phyloP scores from a whole-genome alignment of 2,888 invertebrate species.

The Penaeus monodon region DNA sequence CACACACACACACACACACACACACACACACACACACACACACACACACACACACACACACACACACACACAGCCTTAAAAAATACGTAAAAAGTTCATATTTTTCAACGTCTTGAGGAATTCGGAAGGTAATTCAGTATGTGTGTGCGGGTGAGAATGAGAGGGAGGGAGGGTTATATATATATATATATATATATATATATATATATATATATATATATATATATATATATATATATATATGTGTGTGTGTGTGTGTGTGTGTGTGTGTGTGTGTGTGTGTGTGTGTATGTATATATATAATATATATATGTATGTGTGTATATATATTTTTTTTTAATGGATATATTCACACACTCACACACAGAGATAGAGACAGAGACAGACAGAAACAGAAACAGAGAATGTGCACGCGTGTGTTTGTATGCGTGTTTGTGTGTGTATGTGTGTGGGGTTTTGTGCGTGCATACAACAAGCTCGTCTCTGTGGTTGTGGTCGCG shows the following conservation, averaged over 20 bases:
- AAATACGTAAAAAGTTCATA: accelerated
- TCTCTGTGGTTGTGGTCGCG: not conserved
- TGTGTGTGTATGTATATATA: too few species aligned
- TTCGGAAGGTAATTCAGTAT: not conserved
- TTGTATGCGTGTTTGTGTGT: constrained; percentile 1
- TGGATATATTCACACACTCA: not conserved
- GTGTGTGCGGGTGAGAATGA: not conserved
- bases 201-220: constrained; percentile 6
- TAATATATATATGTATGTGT: too few species aligned
- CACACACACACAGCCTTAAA: not conserved
- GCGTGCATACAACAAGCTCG: not conserved
- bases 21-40: too few species aligned
- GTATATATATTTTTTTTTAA: too few species aligned
- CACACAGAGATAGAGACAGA: not conserved
- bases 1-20: too few species aligned
- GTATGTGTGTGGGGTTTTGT: not conserved
- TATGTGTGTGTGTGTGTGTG: not conserved
- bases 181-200: constrained; percentile 11
- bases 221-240: not conserved
- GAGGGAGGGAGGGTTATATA: not conserved
- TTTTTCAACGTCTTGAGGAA: not conserved
- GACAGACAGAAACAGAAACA: too few species aligned
- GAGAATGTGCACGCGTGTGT: too few species aligned
- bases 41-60: too few species aligned
- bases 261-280: too few species aligned